These are phyloP conservation scores for Helarctos malayanus DNA, from an alignment of 2,797 vertebrate species.

Conservation along the genomic window DNA sequence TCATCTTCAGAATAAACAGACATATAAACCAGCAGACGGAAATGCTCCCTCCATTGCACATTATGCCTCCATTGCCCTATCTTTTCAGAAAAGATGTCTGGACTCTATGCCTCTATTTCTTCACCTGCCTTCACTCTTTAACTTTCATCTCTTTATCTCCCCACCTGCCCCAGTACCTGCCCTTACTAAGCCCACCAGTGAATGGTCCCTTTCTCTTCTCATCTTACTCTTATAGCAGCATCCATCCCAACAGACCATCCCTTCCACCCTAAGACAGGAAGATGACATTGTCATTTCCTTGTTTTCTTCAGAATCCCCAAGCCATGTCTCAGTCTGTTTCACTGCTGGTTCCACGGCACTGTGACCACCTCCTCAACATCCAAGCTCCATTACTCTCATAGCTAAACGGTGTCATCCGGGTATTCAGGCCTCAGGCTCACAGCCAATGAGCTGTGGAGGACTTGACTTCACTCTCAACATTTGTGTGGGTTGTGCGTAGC, in stretches of 20 bases:
- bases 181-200: neutral
- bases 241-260: neutral
- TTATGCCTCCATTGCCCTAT: neutral
- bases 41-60: neutral
- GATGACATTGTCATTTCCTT: neutral
- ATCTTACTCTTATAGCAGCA: neutral
- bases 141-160: neutral
- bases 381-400: neutral
- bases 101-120: neutral
- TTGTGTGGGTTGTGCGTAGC: neutral
- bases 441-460: neutral
- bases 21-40: neutral
- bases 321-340: neutral
- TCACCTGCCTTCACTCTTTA: neutral
- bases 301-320: neutral
- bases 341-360: neutral
- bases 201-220: neutral
- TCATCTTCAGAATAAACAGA: conserved; percentile 6
- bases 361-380: neutral
- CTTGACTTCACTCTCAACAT: neutral
- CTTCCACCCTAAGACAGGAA: neutral
- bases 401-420: neutral
- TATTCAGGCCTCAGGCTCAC: neutral
- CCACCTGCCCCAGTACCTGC: neutral
- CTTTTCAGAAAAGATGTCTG: neutral